A percentile compares a stretch with the other conserved stretches of the same genome.
These are phyloP conservation scores for Axinella damicornis DNA, from an alignment of 37 sponge, comb jelly and placozoan genomes.

Conservation along the genomic window DNA sequence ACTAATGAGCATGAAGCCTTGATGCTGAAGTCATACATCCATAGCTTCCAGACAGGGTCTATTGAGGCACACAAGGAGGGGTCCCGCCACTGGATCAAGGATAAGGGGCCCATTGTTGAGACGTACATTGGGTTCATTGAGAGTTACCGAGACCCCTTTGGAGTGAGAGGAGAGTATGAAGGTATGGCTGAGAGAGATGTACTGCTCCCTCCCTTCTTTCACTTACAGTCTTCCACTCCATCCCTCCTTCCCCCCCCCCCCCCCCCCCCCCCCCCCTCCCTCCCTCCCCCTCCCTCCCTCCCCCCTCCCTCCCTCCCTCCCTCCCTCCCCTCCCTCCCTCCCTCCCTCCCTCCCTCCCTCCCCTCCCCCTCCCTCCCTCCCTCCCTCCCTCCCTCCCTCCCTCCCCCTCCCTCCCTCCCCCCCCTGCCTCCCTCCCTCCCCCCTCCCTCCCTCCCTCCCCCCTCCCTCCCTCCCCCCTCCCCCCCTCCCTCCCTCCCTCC, in stretches of 20 bases:
- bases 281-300: background rate
- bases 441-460: background rate
- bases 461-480: background rate
- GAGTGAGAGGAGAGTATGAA: constrained; percentile 94
- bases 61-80: constrained; percentile 86
- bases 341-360: constrained; percentile 20
- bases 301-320: background rate
- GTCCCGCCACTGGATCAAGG: constrained; percentile 87
- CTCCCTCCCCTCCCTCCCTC: background rate
- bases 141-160: constrained; percentile 92
- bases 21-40: constrained; percentile 82
- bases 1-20: constrained; percentile 69
- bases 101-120: constrained; percentile 92
- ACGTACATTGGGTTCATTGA: constrained; percentile 97
- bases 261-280: constrained; percentile 6
- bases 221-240: no score
- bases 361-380: constrained; percentile 3
- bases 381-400: constrained; percentile 2
- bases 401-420: background rate
- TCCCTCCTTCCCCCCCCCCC: background rate
- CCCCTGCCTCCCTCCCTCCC: background rate
- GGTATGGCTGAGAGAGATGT: constrained; percentile 49
- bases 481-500: constrained; percentile 3
- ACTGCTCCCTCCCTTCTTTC: background rate
- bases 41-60: constrained; percentile 83